A percentile compares a stretch with the other conserved stretches of the same genome.
Conservation (phyloP, 2,113 vertebrate genomes). For the Eptatretus burgeri region DNA sequence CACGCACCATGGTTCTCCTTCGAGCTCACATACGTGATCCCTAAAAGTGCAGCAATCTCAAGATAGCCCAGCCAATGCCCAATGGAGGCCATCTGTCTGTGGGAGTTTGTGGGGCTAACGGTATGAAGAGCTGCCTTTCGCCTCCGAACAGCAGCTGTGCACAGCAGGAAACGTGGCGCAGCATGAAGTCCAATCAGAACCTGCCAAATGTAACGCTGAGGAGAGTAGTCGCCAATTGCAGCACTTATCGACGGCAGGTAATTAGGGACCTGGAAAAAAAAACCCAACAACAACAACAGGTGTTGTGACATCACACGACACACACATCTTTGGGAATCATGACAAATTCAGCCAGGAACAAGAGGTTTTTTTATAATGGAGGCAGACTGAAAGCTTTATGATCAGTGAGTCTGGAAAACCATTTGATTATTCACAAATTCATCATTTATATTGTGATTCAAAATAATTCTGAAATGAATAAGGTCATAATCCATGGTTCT, state of each 20-base stretch:
- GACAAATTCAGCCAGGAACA: too few species aligned
- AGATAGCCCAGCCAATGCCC: too few species aligned
- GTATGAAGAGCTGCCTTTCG: slow-evolving; percentile 20
- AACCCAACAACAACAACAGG: not conserved
- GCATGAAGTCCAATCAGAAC: slow-evolving; percentile 60
- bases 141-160: slow-evolving; percentile 16
- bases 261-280: slow-evolving; percentile 36
- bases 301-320: not conserved
- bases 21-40: slow-evolving; percentile 64
- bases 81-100: slow-evolving; percentile 16
- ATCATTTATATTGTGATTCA: too few species aligned
- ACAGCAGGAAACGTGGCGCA: slow-evolving; percentile 38
- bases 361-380: too few species aligned
- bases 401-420: too few species aligned
- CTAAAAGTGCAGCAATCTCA: slow-evolving; percentile 44
- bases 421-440: too few species aligned
- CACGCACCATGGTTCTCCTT: slow-evolving; percentile 42
- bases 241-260: slow-evolving; percentile 83
- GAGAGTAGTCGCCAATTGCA: slow-evolving; percentile 37
- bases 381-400: too few species aligned
- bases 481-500: too few species aligned
- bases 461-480: too few species aligned
- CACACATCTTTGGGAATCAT: too few species aligned
- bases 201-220: slow-evolving; percentile 67
- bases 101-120: slow-evolving; percentile 23